Conservation (phyloP, 2,797 vertebrate genomes). For the Typhlichthys eigenmanni region DNA sequence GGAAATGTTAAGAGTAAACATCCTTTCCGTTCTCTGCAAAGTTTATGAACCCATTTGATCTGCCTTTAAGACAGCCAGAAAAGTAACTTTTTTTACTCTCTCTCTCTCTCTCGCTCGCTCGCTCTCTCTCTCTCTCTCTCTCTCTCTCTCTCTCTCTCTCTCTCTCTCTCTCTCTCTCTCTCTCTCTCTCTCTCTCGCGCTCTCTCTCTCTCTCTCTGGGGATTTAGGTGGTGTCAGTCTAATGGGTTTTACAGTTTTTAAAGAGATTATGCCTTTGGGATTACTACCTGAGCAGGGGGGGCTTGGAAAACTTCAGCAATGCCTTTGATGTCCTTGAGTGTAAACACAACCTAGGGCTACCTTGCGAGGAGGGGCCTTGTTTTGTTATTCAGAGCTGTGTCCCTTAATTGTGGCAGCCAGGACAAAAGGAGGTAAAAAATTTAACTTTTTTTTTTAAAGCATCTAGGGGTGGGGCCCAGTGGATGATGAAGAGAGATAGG, state of each 20-base stretch:
- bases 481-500: conserved; percentile 50
- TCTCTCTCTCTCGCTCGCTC: conserved; percentile 4
- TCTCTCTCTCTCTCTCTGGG: conserved; percentile 35
- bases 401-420: conserved; percentile 75
- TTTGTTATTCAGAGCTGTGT: conserved; percentile 80
- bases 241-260: conserved; percentile 81
- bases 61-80: conserved; percentile 38
- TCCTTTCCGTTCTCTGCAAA: conserved; percentile 20
- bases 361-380: conserved; percentile 69
- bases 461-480: conserved; percentile 48
- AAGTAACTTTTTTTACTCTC: conserved; percentile 24
- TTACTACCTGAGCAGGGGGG: conserved; percentile 80
- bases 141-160: conserved; percentile 30
- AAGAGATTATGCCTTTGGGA: conserved; percentile 79
- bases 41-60: conserved; percentile 46
- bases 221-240: conserved; percentile 79
- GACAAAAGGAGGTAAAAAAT: conserved; percentile 63
- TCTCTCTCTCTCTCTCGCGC: conserved; percentile 3
- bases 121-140: conserved; percentile 3
- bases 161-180: conserved; percentile 22
- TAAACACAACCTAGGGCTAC: conserved; percentile 81
- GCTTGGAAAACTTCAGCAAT: conserved; percentile 77
- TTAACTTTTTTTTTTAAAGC: conserved; percentile 68
- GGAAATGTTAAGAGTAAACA: conserved; percentile 68
- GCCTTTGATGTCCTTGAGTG: conserved; percentile 78